Evolutionary conservation across 2,797 vertebrate genomes (phyloP).

Genomic region (Threskiornis aethiopicus): DNA sequence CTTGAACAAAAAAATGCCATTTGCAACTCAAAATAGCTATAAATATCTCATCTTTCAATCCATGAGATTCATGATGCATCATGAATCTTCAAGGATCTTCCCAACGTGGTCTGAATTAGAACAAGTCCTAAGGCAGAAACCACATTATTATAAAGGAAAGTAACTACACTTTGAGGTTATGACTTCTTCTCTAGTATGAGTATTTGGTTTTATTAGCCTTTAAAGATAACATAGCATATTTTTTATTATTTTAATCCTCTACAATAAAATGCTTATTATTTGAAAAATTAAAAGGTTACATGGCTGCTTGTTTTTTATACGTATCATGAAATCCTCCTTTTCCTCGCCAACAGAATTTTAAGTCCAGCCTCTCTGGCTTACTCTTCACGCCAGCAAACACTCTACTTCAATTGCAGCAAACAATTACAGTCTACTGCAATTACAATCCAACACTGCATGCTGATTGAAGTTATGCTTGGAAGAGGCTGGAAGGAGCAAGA

Average conservation of each 20-base stretch:
- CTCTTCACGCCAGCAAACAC: background rate
- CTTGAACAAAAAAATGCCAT: background rate
- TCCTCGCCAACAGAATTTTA: background rate
- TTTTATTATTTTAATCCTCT: background rate
- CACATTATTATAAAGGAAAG: background rate
- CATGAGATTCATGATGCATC: background rate
- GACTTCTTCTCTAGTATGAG: background rate
- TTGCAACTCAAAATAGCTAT: background rate
- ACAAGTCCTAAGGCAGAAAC: background rate
- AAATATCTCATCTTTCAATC: background rate
- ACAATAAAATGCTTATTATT: background rate
- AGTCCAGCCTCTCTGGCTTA: background rate
- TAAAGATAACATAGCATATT: background rate
- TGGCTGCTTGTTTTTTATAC: background rate
- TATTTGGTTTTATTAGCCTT: background rate
- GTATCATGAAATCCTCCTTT: background rate
- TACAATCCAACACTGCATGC: background rate
- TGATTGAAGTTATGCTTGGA: background rate
- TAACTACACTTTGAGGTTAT: background rate
- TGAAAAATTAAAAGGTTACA: background rate
- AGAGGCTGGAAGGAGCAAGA: background rate
- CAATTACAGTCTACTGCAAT: background rate
- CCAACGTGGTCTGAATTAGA: background rate
- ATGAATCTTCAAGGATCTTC: background rate
- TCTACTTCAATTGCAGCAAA: background rate